These are phyloP conservation scores for Heliconius himera DNA, from an alignment of 1,140 invertebrate genomes.

Conservation along the genomic window DNA sequence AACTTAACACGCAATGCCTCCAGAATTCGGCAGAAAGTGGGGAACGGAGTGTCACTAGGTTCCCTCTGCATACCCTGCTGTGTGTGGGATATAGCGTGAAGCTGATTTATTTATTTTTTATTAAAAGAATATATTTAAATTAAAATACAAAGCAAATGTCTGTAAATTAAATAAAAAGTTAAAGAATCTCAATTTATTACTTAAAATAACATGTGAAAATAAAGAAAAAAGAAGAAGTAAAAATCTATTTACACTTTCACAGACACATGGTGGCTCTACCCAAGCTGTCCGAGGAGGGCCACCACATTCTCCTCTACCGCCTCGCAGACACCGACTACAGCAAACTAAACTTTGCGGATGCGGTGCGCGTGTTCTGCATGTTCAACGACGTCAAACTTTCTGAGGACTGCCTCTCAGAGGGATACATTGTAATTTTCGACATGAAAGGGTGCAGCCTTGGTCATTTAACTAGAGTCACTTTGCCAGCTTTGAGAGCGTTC, in stretches of 20 bases:
- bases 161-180: too few relatives aligned
- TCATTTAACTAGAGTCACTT: slow-evolving; percentile 83
- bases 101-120: too few relatives aligned
- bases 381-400: slow-evolving; percentile 84
- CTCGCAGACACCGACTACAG: slow-evolving; percentile 83
- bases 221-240: neutral
- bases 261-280: slow-evolving; percentile 82
- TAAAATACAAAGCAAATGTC: neutral
- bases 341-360: slow-evolving; percentile 83
- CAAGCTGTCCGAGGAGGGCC: slow-evolving; percentile 83
- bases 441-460: slow-evolving; percentile 85
- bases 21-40: too few relatives aligned
- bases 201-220: neutral
- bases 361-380: slow-evolving; percentile 84
- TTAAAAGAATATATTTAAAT: neutral
- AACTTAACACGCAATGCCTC: too few relatives aligned
- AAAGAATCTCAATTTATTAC: neutral
- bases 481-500: slow-evolving; percentile 83
- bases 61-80: too few relatives aligned
- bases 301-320: slow-evolving; percentile 83
- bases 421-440: slow-evolving; percentile 85
- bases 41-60: too few relatives aligned
- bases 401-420: slow-evolving; percentile 84
- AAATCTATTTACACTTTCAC: slow-evolving; percentile 26
- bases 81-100: too few relatives aligned